These are phyloP conservation scores for Ellobius talpinus DNA, from an alignment of 2,113 vertebrate genomes.

Conservation along the genomic window DNA sequence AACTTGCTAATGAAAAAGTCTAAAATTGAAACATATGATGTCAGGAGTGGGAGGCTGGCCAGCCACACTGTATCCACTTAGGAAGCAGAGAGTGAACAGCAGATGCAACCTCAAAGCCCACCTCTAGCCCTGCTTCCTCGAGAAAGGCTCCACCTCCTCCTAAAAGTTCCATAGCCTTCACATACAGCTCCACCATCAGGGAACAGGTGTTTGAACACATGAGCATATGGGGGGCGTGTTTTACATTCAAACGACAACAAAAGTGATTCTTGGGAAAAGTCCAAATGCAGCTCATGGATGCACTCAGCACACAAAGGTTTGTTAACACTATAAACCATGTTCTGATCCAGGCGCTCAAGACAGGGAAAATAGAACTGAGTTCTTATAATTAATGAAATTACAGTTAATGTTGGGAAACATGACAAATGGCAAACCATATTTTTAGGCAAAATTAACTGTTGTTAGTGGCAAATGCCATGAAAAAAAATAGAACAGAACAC, in stretches of 20 bases:
- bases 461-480: not conserved
- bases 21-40: not conserved
- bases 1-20: not conserved
- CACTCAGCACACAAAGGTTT: not conserved
- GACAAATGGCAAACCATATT: not conserved
- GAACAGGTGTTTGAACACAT: not conserved
- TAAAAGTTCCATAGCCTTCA: not conserved
- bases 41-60: not conserved
- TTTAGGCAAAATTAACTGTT: not conserved
- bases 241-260: not conserved
- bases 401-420: slow-evolving; percentile 19
- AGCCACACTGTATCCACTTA: not conserved
- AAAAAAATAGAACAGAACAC: not conserved
- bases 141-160: too few species aligned
- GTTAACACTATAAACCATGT: not conserved
- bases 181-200: not conserved
- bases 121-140: not conserved
- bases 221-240: too few species aligned
- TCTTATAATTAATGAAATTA: not conserved
- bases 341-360: not conserved
- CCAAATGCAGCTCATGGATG: not conserved
- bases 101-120: not conserved
- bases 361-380: not conserved
- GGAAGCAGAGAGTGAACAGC: not conserved
- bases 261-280: not conserved